Base-by-base conservation (phyloP, 2,888 invertebrate genomes). In the Ophonus ardosiacus region DNA sequence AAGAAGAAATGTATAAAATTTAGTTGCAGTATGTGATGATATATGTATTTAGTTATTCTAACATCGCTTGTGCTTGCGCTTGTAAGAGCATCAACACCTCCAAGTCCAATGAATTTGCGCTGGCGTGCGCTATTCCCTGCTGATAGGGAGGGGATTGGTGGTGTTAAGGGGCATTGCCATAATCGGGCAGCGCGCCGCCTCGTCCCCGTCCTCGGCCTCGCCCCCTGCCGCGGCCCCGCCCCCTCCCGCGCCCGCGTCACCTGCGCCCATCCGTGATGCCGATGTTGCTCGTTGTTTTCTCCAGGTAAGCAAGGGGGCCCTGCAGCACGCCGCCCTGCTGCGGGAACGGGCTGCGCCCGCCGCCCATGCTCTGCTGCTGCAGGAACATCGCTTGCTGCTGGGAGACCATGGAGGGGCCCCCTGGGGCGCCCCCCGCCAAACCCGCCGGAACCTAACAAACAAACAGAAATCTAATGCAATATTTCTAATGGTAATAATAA, bases 251-350 rank as follows among this genome's bases (percentile, higher is more conserved):
- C 93, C 96, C 96, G 93, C 96, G 96, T 96, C 96, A 96, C 95
- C 96, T 96, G 88, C 96, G 92, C 90, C 96, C 95, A 91, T 97
- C 96, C 81, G 96, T 95, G 93, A 97, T 93, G 85, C 97, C 97
- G 94, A 97, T 97, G 92, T 97, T 97, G 92, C 97, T 97, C 89
- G 97, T 96, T 87, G 97, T 97, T 93, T 97, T 97, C 92, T 97
- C 97, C 86, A 98, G 92, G 90, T 95, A 97, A 0, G 97, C 97
- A 86, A 97, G 92, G 0, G 97, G 97, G 7, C 97, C 97, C 87
- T 96, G 97, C 83, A 97, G 92, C 1, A 95, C 93, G 86, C 92
- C 91, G 71, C 90, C 91, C 87, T 91, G 91, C 88, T 93, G 93
- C 51, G 90, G 89, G 87, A 92, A 92, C 0, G 92, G 92, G 0